These are phyloP conservation scores for Grapholita molesta DNA, from an alignment of 1,140 invertebrate genomes.

Conservation along the genomic window DNA sequence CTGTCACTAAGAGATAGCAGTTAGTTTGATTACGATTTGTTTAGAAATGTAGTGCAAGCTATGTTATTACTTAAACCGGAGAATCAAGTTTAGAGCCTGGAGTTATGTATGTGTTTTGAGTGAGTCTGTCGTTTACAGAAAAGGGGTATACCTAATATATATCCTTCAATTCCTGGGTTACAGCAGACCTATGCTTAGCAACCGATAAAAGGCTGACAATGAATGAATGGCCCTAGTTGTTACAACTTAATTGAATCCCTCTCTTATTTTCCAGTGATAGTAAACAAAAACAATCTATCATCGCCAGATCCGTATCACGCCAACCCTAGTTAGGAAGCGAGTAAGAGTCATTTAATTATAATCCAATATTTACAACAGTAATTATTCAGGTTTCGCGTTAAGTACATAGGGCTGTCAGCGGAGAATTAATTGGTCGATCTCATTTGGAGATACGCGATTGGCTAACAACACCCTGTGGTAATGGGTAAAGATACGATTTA, in stretches of 20 bases:
- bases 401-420: conserved; percentile 2
- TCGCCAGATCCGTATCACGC: neutral
- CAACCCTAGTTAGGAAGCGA: neutral
- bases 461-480: neutral
- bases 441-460: neutral
- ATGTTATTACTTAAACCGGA: no score
- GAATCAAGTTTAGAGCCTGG: no score
- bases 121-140: no score
- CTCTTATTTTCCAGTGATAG: neutral
- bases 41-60: no score
- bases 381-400: conserved; percentile 5
- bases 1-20: no score
- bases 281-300: neutral
- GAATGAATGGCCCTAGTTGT: no score
- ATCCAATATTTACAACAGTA: neutral
- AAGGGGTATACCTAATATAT: no score
- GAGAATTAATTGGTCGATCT: conserved; percentile 4
- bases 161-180: no score
- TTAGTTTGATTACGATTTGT: no score
- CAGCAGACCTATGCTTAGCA: no score
- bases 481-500: neutral
- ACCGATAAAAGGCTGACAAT: no score
- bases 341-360: conserved; percentile 9
- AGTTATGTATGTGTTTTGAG: no score
- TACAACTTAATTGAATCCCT: neutral